A percentile compares a stretch with the other conserved stretches of the same genome.
Conservation (phyloP, 2,888 invertebrate species). For the Nezara viridula region DNA sequence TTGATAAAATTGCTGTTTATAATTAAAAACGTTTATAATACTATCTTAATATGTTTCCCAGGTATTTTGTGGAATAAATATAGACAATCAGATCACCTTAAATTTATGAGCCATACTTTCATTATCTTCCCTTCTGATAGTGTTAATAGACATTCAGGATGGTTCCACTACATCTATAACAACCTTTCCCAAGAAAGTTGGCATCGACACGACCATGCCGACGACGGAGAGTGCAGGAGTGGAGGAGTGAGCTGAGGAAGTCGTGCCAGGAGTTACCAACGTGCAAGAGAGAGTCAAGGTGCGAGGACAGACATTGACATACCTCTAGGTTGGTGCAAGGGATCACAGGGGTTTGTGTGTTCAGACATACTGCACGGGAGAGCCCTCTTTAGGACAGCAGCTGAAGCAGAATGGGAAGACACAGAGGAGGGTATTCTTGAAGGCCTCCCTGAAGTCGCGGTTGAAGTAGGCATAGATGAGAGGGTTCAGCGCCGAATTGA, state of each 20-base stretch:
- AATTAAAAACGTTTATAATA: no score
- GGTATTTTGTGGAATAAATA: no score
- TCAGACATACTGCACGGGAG: slow-evolving; percentile 67
- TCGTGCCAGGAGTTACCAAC: slow-evolving; percentile 16
- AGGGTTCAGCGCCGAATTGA: slow-evolving; percentile 95
- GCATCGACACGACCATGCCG: slow-evolving; percentile 1
- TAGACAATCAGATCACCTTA: no score
- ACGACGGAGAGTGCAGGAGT: neutral
- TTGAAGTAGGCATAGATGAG: slow-evolving; percentile 97
- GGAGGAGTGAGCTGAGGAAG: slow-evolving; percentile 19
- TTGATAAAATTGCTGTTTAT: no score
- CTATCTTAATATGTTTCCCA: no score
- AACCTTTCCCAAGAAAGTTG: neutral
- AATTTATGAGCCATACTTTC: neutral
- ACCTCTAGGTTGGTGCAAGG: slow-evolving; percentile 58
- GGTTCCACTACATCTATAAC: slow-evolving; percentile 18
- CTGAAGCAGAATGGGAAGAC: slow-evolving; percentile 86
- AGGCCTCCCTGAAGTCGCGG: slow-evolving; percentile 96
- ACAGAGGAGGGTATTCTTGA: slow-evolving; percentile 90
- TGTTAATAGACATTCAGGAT: neutral
- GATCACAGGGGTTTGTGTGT: slow-evolving; percentile 54
- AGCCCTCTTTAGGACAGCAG: slow-evolving; percentile 75
- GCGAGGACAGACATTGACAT: slow-evolving; percentile 59
- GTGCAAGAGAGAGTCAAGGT: slow-evolving; percentile 47
- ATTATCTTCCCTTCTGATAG: neutral